Evolutionary conservation across 2,113 vertebrate species (phyloP).

Genomic region (Myrmophylax atrothorax): DNA sequence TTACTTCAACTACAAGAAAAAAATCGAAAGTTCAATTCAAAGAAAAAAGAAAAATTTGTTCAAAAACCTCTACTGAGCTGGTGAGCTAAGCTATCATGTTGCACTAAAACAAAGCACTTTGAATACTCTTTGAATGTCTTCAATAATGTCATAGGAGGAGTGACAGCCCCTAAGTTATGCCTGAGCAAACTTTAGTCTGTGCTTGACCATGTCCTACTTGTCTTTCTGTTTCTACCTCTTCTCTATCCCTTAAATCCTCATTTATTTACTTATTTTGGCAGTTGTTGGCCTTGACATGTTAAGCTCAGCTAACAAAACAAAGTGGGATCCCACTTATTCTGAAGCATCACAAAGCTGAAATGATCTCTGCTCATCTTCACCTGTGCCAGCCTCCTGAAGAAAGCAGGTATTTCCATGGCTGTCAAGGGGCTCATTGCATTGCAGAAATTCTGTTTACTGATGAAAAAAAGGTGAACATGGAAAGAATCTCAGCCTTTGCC

Average conservation of each 20-base stretch:
- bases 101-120: background rate
- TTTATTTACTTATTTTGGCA: conserved; percentile 12
- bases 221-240: background rate
- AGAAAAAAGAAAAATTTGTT: background rate
- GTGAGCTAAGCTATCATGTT: background rate
- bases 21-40: background rate
- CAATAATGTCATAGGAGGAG: background rate
- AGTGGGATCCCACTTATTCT: background rate
- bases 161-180: background rate
- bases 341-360: background rate
- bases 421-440: background rate
- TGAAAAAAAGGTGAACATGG: background rate
- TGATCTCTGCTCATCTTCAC: background rate
- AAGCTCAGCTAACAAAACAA: background rate
- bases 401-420: background rate
- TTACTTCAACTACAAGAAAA: background rate
- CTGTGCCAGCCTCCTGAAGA: background rate
- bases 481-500: background rate
- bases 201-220: background rate
- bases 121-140: background rate
- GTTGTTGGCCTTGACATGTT: background rate
- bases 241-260: background rate
- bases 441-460: background rate
- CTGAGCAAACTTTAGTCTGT: background rate
- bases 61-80: background rate